Evolutionary conservation across 2,888 invertebrate species (phyloP).

Genomic region (Hyles lineata): DNA sequence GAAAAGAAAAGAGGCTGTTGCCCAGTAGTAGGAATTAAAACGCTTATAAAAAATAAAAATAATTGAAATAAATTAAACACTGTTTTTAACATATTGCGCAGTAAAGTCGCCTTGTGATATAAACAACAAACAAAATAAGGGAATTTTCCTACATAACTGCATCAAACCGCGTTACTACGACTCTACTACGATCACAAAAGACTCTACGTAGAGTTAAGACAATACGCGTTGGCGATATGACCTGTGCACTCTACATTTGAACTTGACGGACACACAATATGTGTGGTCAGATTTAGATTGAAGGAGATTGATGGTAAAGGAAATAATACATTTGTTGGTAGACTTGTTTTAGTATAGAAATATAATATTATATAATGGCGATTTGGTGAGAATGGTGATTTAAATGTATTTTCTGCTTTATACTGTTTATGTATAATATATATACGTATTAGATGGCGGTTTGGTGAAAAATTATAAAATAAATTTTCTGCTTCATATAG

Average conservation of each 20-base stretch:
- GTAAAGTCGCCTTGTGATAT: neutral
- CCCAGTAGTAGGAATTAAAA: too few relatives aligned
- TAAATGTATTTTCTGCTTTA: too few relatives aligned
- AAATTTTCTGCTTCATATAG: too few relatives aligned
- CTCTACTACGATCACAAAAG: neutral
- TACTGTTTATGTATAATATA: too few relatives aligned
- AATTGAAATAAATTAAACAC: too few relatives aligned
- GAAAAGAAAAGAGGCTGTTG: too few relatives aligned
- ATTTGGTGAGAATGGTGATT: neutral
- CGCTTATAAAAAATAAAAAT: too few relatives aligned
- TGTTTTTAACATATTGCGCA: too few relatives aligned
- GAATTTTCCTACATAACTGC: neutral
- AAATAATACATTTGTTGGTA: neutral
- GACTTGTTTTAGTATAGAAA: neutral
- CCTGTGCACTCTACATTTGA: constrained; percentile 9
- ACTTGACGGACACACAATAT: constrained; percentile 21
- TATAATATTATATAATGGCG: too few relatives aligned
- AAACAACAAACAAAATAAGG: neutral
- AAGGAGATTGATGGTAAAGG: constrained; percentile 10
- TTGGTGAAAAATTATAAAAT: neutral
- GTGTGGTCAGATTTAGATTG: constrained; percentile 18
- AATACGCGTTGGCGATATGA: constrained; percentile 16
- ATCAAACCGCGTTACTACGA: neutral
- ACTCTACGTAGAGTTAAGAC: constrained; percentile 21
- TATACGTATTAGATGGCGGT: too few relatives aligned